Conservation (phyloP, 53 echinoderm and acorn worm species). For the Paelopatides confundens region DNA sequence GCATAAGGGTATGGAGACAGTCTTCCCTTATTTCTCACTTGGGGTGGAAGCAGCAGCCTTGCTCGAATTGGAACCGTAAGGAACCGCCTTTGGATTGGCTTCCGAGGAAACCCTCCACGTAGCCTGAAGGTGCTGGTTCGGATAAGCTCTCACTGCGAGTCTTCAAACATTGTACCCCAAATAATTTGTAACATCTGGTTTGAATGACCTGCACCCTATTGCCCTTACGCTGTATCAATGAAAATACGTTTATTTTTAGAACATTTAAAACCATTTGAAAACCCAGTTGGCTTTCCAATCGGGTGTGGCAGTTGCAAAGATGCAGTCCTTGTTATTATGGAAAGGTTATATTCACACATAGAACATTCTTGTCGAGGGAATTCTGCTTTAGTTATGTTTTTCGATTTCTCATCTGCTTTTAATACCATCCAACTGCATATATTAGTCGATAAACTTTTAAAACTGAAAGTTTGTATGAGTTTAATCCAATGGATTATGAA, state of each 20-base stretch:
- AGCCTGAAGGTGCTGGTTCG: not conserved
- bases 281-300: conserved; percentile 17
- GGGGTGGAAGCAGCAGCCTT: too few relatives aligned
- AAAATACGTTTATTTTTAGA: conserved; percentile 14
- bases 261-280: not conserved
- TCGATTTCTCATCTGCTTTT: not conserved
- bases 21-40: too few relatives aligned
- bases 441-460: not conserved
- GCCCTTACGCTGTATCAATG: not conserved
- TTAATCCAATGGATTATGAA: not conserved
- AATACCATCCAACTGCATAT: not conserved
- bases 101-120: too few relatives aligned
- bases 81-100: too few relatives aligned
- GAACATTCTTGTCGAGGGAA: not conserved
- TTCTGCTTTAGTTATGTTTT: not conserved
- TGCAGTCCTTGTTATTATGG: conserved; percentile 12
- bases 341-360: not conserved
- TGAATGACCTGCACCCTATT: conserved; percentile 1
- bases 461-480: not conserved
- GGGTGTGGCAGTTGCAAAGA: not conserved
- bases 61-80: not conserved
- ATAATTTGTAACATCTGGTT: not conserved
- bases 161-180: conserved; percentile 4
- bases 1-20: too few relatives aligned
- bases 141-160: not conserved